Percentiles rank a stretch among this genome's conserved stretches.
Evolutionary conservation across 1,140 invertebrate species (phyloP).

Genomic region (Thrips palmi): DNA sequence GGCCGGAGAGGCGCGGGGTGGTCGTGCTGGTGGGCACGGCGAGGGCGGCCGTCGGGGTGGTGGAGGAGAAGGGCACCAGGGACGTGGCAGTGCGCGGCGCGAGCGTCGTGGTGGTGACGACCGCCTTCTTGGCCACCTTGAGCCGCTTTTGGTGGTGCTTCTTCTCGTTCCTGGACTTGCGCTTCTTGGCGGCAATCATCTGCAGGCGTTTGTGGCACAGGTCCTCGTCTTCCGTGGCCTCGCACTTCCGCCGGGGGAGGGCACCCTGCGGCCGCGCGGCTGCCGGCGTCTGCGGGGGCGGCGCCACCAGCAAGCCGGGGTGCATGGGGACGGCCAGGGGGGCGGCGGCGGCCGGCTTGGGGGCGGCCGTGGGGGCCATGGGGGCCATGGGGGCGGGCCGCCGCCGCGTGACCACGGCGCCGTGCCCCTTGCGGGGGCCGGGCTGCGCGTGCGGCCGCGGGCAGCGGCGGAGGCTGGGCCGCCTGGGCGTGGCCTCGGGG

Average conservation of each 20-base stretch:
- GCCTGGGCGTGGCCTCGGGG: slow-evolving; percentile 6
- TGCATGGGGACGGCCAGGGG: no score
- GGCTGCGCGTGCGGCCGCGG: slow-evolving; percentile 1
- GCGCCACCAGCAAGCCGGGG: no score
- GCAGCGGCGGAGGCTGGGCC: slow-evolving; percentile 13
- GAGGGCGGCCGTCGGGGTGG: neutral
- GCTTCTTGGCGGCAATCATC: slow-evolving; percentile 10
- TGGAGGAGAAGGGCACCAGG: no score
- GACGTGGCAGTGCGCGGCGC: no score
- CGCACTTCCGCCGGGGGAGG: slow-evolving; percentile 9
- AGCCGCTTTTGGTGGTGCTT: slow-evolving; percentile 7
- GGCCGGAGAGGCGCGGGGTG: no score
- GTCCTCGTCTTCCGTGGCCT: slow-evolving; percentile 10
- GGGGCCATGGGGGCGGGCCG: no score
- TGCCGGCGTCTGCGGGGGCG: neutral
- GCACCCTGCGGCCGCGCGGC: slow-evolving; percentile 8
- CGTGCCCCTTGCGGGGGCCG: slow-evolving; percentile 3
- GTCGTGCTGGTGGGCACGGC: neutral
- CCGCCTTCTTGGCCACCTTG: slow-evolving; percentile 8
- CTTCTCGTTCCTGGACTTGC: no score
- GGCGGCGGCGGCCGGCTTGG: no score
- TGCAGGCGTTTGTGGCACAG: slow-evolving; percentile 3
- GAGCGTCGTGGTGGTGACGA: slow-evolving; percentile 3
- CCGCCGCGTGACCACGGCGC: neutral
- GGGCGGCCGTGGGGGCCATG: no score